Base-by-base conservation (phyloP, 2,797 vertebrate genomes). In the Adelosebastes latens region DNA sequence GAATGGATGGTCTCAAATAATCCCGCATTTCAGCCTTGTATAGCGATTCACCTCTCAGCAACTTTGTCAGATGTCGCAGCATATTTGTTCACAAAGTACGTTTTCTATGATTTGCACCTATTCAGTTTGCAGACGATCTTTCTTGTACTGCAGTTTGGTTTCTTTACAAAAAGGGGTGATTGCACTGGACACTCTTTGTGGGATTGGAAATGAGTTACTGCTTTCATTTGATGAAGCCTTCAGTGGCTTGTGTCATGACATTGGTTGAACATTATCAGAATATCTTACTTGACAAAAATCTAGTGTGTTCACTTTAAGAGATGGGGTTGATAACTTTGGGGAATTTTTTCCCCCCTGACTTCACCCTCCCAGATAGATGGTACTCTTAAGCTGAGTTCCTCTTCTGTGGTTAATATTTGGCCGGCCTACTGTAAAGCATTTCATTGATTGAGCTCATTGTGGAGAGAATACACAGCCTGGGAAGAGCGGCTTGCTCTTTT, bases 121-220 rank as follows among this genome's bases (percentile, higher is more conserved):
- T 52, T 60, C 2, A 10, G 27, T 73, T 65, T 75, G 70, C 61
- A 25, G 46, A 77, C 27, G 29, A 55, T 42, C 39, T 72, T 64
- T 64, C 49, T 68, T 72, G 56, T 32, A 2, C 24, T 55, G 25
- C 55, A 9, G 14, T 82, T 85, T 14, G 9, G 20, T 72, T 75
- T 73, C 20, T 34, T 65, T 31, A 20, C 16, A 24, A 14, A 67
- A 68, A 20, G 36, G 70, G 60, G 2, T 81, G 66, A 89, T 87
- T 61, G 76, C 87, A 82, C 79, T 78, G 80, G 80, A 77, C 0
- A 14, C 29, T 67, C 6, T 66, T 46, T 62, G 1, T 53, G 4
- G 29, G 31, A n/a, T 42, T 58, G 20, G 39, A 36, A 49, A 76
- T n/a, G 0, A 10, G 58, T 22, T 42, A 1, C 27, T 14, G 39